phyloP scores from a whole-genome alignment of 2,797 vertebrate species.

The Liparis tanakae region DNA sequence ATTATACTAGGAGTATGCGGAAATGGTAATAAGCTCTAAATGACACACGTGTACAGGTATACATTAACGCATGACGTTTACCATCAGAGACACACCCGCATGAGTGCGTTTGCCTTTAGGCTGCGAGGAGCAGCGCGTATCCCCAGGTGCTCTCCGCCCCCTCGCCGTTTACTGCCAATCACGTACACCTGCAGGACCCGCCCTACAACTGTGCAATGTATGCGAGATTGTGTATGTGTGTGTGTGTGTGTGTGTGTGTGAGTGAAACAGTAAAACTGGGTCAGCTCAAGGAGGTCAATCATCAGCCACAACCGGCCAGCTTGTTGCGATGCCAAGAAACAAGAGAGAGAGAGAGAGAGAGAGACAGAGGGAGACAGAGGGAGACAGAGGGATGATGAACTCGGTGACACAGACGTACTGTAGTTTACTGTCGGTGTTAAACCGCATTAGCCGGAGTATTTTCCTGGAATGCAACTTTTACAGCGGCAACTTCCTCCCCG shows the following conservation, averaged over 20 bases:
- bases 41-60: neutral
- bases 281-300: slow-evolving; percentile 35
- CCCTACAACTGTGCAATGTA: slow-evolving; percentile 24
- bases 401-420: neutral
- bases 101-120: slow-evolving; percentile 39
- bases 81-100: neutral
- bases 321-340: slow-evolving; percentile 34
- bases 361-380: too few species aligned
- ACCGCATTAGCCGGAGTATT: slow-evolving; percentile 42
- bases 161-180: slow-evolving; percentile 29
- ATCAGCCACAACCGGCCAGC: slow-evolving; percentile 32
- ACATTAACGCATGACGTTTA: neutral
- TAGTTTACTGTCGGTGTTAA: neutral
- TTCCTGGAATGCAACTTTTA: slow-evolving; percentile 63
- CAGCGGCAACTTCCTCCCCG: slow-evolving; percentile 58
- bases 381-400: neutral
- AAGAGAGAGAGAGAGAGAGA: neutral
- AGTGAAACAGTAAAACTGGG: slow-evolving; percentile 42
- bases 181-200: slow-evolving; percentile 52
- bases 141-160: slow-evolving; percentile 43
- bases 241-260: too few species aligned
- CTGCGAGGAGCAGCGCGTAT: slow-evolving; percentile 42
- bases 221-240: slow-evolving; percentile 3
- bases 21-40: neutral
- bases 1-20: neutral